Evolutionary conservation across 2,888 invertebrate species (phyloP).

Genomic region (Margaritifera margaritifera): DNA sequence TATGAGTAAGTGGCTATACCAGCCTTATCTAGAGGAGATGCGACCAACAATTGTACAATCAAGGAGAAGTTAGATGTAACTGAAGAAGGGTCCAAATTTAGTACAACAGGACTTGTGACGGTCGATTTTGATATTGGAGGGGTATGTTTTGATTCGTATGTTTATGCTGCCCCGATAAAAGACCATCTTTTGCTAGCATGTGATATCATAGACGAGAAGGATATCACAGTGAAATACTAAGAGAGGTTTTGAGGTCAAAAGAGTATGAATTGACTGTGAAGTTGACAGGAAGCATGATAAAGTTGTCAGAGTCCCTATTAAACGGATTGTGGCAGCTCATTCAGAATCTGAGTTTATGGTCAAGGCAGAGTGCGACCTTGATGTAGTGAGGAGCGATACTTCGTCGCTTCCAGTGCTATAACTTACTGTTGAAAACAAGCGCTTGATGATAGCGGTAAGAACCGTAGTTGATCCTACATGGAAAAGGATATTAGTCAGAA

Average conservation of each 20-base stretch:
- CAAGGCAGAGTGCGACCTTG: background rate
- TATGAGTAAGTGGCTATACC: slow-evolving; percentile 8
- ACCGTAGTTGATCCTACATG: slow-evolving; percentile 4
- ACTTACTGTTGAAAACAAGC: background rate
- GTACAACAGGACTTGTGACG: slow-evolving; percentile 2
- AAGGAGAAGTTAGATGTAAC: slow-evolving; percentile 11
- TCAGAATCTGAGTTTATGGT: slow-evolving; percentile 10
- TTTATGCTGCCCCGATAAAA: slow-evolving; percentile 22
- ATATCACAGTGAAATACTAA: slow-evolving; percentile 17
- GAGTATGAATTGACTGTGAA: slow-evolving; percentile 14
- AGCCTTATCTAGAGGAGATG: slow-evolving; percentile 1
- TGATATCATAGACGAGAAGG: slow-evolving; percentile 15
- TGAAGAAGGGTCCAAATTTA: slow-evolving; percentile 17
- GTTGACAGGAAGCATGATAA: background rate
- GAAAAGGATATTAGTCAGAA: slow-evolving; percentile 10
- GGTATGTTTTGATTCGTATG: slow-evolving; percentile 10
- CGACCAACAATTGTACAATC: slow-evolving; percentile 5
- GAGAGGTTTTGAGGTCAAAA: slow-evolving; percentile 12
- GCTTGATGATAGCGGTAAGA: background rate
- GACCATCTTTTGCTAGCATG: slow-evolving; percentile 20
- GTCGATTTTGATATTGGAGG: slow-evolving; percentile 11
- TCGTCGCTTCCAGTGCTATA: slow-evolving; percentile 1
- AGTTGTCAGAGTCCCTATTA: background rate
- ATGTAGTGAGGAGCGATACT: background rate
- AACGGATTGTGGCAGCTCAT: slow-evolving; percentile 9